These are phyloP conservation scores for Phenacoccus solenopsis DNA, from an alignment of 1,140 invertebrate genomes.

Conservation along the genomic window DNA sequence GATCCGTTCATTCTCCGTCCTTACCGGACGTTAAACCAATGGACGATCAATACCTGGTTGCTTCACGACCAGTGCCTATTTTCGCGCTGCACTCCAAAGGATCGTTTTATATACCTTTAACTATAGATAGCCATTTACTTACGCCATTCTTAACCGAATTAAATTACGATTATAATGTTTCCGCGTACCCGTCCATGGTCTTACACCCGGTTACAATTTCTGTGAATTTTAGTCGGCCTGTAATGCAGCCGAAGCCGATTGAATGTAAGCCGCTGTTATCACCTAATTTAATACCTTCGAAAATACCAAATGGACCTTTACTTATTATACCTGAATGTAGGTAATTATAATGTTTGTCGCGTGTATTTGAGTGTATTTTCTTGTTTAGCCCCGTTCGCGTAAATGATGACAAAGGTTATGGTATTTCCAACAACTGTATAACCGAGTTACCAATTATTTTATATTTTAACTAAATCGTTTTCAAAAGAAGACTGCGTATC, in stretches of 20 bases:
- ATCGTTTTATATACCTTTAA: conserved; percentile 81
- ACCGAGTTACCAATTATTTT: no score
- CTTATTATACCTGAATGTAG: not conserved
- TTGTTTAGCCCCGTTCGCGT: no score
- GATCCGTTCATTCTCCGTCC: not conserved
- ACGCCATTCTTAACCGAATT: conserved; percentile 46
- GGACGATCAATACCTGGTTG: not conserved
- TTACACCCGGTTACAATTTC: conserved; percentile 84
- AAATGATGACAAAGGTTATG: no score
- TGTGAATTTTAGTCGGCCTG: conserved; percentile 51
- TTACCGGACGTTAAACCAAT: not conserved
- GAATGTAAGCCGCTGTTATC: not conserved
- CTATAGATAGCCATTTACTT: conserved; percentile 64
- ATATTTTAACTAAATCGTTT: no score
- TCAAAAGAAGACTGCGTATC: no score
- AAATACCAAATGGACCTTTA: not conserved
- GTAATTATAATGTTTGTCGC: not conserved
- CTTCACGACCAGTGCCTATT: conserved; percentile 44
- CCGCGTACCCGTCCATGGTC: conserved; percentile 39
- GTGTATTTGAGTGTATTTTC: no score
- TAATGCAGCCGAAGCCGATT: not conserved
- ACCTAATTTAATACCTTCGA: not conserved
- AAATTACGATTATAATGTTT: conserved; percentile 19
- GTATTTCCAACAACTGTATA: no score
- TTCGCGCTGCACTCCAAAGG: conserved; percentile 73